phyloP scores from a whole-genome alignment of 2,888 invertebrate genomes.

The Litoditis marina region DNA sequence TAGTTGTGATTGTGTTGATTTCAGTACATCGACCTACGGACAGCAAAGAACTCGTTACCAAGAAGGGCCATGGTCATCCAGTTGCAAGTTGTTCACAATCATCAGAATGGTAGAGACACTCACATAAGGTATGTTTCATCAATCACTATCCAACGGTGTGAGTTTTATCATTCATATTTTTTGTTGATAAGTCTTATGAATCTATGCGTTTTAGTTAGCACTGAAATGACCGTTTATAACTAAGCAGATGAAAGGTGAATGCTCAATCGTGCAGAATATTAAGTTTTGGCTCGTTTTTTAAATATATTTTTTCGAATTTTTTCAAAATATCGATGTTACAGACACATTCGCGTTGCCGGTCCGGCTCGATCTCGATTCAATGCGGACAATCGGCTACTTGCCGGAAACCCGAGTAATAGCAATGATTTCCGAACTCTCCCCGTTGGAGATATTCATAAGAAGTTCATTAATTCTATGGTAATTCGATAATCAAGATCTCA shows the following conservation, averaged over 20 bases:
- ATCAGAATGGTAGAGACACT: conserved; percentile 96
- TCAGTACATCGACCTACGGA: conserved; percentile 48
- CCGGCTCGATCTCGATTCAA: conserved; percentile 16
- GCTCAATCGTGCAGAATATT: no score
- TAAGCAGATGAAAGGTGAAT: no score
- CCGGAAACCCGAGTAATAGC: not conserved
- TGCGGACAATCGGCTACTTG: not conserved
- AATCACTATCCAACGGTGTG: no score
- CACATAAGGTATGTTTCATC: conserved; percentile 80
- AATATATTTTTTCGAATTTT: no score
- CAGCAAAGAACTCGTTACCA: conserved; percentile 17
- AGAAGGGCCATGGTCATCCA: conserved; percentile 78
- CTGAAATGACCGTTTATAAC: no score
- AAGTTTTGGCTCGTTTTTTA: no score
- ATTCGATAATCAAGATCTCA: conserved; percentile 15
- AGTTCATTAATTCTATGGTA: conserved; percentile 1
- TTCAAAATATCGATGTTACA: conserved; percentile 7
- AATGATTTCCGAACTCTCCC: not conserved
- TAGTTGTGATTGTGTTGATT: no score
- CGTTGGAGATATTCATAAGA: not conserved
- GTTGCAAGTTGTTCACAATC: conserved; percentile 92
- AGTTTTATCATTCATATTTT: no score
- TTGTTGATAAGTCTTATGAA: no score
- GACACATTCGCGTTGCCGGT: conserved; percentile 41
- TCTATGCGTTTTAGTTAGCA: no score